Evolutionary conservation across 2,888 invertebrate genomes (phyloP).

Genomic region (Itoplectis maculator): DNA sequence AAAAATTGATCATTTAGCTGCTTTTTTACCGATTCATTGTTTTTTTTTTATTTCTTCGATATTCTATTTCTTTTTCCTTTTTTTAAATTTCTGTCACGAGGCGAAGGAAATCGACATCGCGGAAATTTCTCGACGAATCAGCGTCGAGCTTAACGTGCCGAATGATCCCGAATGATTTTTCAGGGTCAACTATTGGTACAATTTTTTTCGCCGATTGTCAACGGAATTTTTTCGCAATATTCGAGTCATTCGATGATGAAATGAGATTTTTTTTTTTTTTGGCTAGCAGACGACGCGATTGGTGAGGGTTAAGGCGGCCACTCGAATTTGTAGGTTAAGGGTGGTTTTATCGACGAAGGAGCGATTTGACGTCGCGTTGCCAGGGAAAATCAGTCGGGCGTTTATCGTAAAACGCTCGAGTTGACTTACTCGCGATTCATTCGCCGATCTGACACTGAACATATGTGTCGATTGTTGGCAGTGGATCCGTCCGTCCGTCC

Average conservation of each 20-base stretch:
- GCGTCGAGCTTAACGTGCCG: background rate
- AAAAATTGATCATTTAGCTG: too few species aligned
- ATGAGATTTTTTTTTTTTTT: background rate
- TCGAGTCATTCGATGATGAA: background rate
- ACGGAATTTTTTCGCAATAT: background rate
- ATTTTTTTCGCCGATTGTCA: background rate
- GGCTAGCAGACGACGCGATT: background rate
- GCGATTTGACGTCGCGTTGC: background rate
- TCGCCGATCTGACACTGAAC: background rate
- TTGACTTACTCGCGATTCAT: background rate
- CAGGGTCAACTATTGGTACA: too few species aligned
- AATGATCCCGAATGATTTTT: too few species aligned
- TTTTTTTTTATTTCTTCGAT: too few species aligned
- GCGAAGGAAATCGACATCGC: background rate
- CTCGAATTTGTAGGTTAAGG: background rate
- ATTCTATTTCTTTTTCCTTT: too few species aligned
- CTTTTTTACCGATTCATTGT: too few species aligned
- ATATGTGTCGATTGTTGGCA: conserved; percentile 1
- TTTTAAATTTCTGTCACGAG: conserved; percentile 6
- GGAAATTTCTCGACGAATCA: background rate
- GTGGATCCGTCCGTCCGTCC: too few species aligned
- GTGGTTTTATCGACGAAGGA: background rate
- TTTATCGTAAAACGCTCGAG: background rate
- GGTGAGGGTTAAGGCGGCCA: background rate
- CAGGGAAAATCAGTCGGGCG: background rate